Evolutionary conservation across 2,113 vertebrate genomes (phyloP), one percentile per base, ranked within the genome.

Genomic region (Stictonetta naevosa): DNA sequence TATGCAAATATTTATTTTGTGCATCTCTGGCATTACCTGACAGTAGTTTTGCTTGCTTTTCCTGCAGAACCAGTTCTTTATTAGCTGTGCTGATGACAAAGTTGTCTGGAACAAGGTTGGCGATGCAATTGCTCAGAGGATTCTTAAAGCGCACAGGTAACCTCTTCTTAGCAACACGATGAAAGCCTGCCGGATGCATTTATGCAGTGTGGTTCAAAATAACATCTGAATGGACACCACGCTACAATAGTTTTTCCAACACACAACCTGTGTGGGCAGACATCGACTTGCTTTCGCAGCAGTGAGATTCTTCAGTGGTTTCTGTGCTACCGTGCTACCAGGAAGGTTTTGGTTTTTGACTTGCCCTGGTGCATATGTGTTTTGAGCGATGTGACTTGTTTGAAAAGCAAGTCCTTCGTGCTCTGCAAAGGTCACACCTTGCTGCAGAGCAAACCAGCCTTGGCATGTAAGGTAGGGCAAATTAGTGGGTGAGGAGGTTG

Each of bases 11-110:
- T 58, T 38, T 91, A 68, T 73, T 40, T 64, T 33, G n/a, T 48
- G 80, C 4, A 5, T 92, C 5, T 7, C 86, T 90, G 63, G 73
- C 76, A 52, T 38, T 28, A 33, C 40, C 66, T 96, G 90, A 94
- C 73, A 76, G 77, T 31, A 84, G 77, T 71, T 95, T 62, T 86
- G 40, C 56, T 88, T 91, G 88, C 79, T 72, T 89, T 97, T 97
- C 83, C 92, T 59, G 36, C 78, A 99, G 99, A 99, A 99, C 96
- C 99, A 99, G 97, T 99, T 99, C 96, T 99, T 99, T 93, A 99
- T 99, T 97, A 99, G 99, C 98, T 99, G 99, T 34, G 98, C 99
- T 6, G 99, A 99, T 95, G 98, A 98, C 97, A 98, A 97, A 94
- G 97, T 98, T 20, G 99, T 99, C 59, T 99, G 98, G 97, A 99